Evolutionary conservation across 2,888 invertebrate genomes (phyloP).

Genomic region (Tenthredo notha): DNA sequence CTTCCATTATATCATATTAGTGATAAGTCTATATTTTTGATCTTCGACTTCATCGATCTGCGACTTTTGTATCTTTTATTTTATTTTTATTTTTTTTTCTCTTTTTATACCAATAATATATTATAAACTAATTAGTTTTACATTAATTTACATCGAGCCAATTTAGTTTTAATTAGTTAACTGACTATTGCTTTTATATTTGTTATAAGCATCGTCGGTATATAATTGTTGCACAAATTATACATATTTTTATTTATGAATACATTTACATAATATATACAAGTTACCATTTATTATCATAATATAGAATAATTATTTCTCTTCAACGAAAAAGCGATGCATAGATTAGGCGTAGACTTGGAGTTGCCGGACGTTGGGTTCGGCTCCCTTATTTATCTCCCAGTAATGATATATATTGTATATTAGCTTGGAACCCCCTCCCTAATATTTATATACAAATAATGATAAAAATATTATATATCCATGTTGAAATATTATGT

Average conservation of each 20-base stretch:
- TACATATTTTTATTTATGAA: neutral
- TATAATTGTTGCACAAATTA: neutral
- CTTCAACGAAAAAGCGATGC: slow-evolving; percentile 15
- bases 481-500: slow-evolving; percentile 76
- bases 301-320: slow-evolving; percentile 13
- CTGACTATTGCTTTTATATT: neutral
- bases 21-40: slow-evolving; percentile 23
- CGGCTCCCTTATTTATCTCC: neutral
- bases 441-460: slow-evolving; percentile 44
- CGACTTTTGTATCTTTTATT: neutral
- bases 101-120: neutral
- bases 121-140: neutral
- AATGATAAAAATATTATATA: slow-evolving; percentile 55
- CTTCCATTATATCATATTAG: slow-evolving; percentile 40
- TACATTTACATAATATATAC: neutral
- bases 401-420: slow-evolving; percentile 29
- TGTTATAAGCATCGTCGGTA: neutral
- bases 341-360: slow-evolving; percentile 12
- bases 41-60: slow-evolving; percentile 4
- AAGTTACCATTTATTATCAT: neutral
- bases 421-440: slow-evolving; percentile 33
- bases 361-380: neutral
- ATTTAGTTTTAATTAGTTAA: neutral
- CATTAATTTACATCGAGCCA: neutral
- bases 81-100: neutral